These are phyloP conservation scores for Drosophila suboccidentalis DNA, from an alignment of 2,888 invertebrate genomes.

Conservation along the genomic window DNA sequence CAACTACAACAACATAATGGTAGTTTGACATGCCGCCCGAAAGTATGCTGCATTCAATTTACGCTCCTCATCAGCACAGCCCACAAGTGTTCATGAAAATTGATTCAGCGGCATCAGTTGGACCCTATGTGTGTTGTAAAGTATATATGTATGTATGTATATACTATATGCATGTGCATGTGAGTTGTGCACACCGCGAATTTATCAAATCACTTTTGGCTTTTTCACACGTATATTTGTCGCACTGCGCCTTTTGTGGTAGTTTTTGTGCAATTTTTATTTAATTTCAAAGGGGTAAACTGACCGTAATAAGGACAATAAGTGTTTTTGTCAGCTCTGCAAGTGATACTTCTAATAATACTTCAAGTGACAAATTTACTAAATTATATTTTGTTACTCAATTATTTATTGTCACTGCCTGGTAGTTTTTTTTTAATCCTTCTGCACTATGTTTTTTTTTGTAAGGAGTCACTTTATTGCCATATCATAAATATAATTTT, in stretches of 20 bases:
- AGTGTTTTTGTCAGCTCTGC: no score
- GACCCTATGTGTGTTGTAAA: constrained; percentile 8
- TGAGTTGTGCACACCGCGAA: constrained; percentile 18
- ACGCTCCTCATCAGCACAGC: constrained; percentile 48
- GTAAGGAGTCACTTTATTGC: no score
- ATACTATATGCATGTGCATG: not conserved
- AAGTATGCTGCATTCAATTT: constrained; percentile 74
- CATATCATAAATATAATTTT: no score
- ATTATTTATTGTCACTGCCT: no score
- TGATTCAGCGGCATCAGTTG: constrained; percentile 57
- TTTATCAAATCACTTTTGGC: constrained; percentile 52
- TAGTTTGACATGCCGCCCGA: constrained; percentile 61
- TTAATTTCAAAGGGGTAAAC: not conserved
- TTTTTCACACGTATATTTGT: constrained; percentile 53
- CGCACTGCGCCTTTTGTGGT: constrained; percentile 35
- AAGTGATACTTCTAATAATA: no score
- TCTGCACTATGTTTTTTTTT: no score
- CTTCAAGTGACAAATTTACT: no score
- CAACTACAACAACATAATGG: no score
- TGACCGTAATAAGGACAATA: not conserved
- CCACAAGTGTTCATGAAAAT: constrained; percentile 60
- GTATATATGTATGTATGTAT: not conserved
- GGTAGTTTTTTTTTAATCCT: no score
- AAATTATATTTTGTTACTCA: no score
- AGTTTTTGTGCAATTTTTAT: constrained; percentile 1